A percentile compares a stretch with the other conserved stretches of the same genome.
Evolutionary conservation across 2,888 invertebrate species (phyloP).

Genomic region (Drosophila lutescens): DNA sequence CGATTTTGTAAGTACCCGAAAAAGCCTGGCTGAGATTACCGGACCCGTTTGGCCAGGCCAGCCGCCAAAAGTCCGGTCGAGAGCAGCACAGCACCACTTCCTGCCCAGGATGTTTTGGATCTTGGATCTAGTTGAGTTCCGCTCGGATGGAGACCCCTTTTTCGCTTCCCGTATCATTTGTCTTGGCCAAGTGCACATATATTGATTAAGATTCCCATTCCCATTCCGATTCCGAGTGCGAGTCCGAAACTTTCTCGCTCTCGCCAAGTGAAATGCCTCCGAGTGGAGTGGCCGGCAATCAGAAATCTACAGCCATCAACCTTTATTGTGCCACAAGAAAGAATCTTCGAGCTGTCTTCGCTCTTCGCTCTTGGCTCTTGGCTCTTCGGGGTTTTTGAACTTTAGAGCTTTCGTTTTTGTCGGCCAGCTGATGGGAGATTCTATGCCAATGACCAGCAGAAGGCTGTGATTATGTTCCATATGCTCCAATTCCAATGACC

Average conservation of each 20-base stretch:
- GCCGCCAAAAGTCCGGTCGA: slow-evolving; percentile 3
- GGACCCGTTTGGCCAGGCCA: slow-evolving; percentile 23
- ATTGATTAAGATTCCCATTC: slow-evolving; percentile 25
- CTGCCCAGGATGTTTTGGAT: slow-evolving; percentile 36
- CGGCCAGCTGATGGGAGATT: slow-evolving; percentile 56
- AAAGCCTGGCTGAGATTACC: slow-evolving; percentile 3
- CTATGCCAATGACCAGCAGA: slow-evolving; percentile 11
- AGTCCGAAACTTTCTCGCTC: slow-evolving; percentile 61
- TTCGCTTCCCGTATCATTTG: neutral
- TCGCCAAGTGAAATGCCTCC: slow-evolving; percentile 54
- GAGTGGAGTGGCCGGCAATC: slow-evolving; percentile 24
- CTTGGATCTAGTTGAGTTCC: slow-evolving; percentile 9
- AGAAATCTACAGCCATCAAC: slow-evolving; percentile 24
- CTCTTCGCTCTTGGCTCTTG: too few species aligned
- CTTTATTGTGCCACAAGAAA: slow-evolving; percentile 33
- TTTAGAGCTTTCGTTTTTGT: slow-evolving; percentile 67
- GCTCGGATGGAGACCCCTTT: slow-evolving; percentile 18
- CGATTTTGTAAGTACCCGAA: slow-evolving; percentile 23
- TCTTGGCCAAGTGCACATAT: slow-evolving; percentile 8
- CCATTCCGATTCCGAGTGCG: neutral
- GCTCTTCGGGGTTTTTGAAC: slow-evolving; percentile 53
- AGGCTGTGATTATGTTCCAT: slow-evolving; percentile 5
- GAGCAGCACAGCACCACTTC: slow-evolving; percentile 21
- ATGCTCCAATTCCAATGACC: slow-evolving; percentile 43
- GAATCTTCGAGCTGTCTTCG: slow-evolving; percentile 16